phyloP scores from a whole-genome alignment of 2,797 vertebrate genomes.

The Melanogrammus aeglefinus region DNA sequence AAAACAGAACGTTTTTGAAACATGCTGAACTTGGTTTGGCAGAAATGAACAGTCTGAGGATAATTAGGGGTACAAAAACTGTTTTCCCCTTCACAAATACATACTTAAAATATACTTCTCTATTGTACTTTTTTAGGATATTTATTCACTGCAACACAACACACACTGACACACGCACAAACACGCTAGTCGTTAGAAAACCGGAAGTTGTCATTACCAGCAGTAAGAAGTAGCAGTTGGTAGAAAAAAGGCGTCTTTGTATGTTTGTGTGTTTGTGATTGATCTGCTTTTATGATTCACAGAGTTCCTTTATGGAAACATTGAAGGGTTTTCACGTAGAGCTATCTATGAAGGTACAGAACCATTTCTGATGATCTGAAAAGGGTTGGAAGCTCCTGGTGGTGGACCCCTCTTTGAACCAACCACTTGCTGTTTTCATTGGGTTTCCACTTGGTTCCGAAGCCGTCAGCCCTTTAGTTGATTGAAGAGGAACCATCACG shows the following conservation, averaged over 20 bases:
- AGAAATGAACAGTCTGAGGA: too few relatives aligned
- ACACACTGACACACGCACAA: background rate
- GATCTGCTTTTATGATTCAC: conserved; percentile 40
- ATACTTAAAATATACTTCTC: too few relatives aligned
- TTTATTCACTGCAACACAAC: background rate
- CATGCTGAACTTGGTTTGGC: too few relatives aligned
- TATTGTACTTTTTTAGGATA: too few relatives aligned
- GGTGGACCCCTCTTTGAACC: background rate
- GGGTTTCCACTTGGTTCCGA: background rate
- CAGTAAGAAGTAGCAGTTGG: background rate
- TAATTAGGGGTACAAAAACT: too few relatives aligned
- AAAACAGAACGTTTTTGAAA: too few relatives aligned
- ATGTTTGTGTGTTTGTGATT: conserved; percentile 4
- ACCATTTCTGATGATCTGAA: background rate
- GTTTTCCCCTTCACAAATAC: too few relatives aligned
- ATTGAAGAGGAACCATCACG: background rate
- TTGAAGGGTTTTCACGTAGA: conserved; percentile 53
- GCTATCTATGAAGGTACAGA: conserved; percentile 49
- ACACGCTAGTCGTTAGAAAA: too few relatives aligned
- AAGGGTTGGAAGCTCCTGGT: background rate
- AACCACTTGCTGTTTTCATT: background rate
- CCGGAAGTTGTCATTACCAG: background rate
- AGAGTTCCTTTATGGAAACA: conserved; percentile 47
- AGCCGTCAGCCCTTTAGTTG: background rate
- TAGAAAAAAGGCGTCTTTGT: too few relatives aligned